Percentiles rank a stretch among this genome's conserved stretches.
phyloP scores from a whole-genome alignment of 37 sponge, comb jelly and placozoan species.

The Aphrocallistes beatrix region DNA sequence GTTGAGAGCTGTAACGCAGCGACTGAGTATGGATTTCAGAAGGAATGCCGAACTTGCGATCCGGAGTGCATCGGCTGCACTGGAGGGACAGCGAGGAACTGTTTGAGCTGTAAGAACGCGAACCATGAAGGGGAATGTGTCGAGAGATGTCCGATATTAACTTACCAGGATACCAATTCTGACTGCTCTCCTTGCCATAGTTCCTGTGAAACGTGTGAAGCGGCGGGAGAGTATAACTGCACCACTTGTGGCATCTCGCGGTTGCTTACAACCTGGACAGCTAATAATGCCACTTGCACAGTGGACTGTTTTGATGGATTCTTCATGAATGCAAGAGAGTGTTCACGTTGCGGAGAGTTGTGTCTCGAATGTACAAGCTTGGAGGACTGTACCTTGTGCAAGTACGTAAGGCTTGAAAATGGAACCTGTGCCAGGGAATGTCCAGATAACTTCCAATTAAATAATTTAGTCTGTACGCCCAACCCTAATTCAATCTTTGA shows the following conservation, averaged over 20 bases:
- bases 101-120: constrained; percentile 20
- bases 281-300: not conserved
- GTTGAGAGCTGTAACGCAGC: not conserved
- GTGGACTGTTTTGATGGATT: not conserved
- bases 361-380: not conserved
- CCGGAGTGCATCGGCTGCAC: constrained; percentile 32
- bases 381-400: not conserved
- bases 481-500: not conserved
- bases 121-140: not conserved
- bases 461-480: not conserved
- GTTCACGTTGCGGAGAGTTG: not conserved
- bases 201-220: not conserved
- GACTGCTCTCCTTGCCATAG: not conserved
- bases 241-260: not conserved
- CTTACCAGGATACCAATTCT: not conserved
- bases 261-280: not conserved
- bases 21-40: not conserved
- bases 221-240: not conserved
- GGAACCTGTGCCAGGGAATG: not conserved
- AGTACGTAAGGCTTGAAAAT: not conserved
- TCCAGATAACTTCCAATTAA: not conserved
- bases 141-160: not conserved
- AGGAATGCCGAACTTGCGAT: constrained; percentile 26
- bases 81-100: constrained; percentile 13
- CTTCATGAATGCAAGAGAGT: not conserved